phyloP scores from a whole-genome alignment of 2,113 vertebrate genomes.

The Crotalus horridus region DNA sequence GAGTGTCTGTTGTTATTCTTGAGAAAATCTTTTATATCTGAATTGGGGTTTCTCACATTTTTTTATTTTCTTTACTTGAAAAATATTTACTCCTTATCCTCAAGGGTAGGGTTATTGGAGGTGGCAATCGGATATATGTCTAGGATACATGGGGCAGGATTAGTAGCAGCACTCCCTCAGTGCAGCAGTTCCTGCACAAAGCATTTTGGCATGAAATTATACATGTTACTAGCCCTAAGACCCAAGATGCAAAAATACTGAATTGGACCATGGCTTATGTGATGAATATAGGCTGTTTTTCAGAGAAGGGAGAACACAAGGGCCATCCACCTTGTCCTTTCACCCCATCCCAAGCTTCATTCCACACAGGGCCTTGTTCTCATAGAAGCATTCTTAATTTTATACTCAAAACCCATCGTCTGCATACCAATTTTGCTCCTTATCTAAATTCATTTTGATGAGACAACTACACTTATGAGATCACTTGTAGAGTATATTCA shows the following conservation, averaged over 20 bases:
- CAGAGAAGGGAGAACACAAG: not conserved
- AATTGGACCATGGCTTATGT: not conserved
- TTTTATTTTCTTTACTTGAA: conserved; percentile 31
- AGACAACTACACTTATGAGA: not conserved
- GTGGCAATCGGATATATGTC: not conserved
- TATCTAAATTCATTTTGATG: not conserved
- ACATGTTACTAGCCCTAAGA: not conserved
- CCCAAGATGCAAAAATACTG: not conserved
- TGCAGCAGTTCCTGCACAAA: not conserved
- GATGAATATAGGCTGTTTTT: not conserved
- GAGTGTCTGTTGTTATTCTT: conserved; percentile 52
- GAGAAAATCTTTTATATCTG: conserved; percentile 60
- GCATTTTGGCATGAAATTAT: not conserved
- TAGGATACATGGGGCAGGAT: not conserved
- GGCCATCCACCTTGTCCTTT: not conserved
- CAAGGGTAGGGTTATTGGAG: not conserved
- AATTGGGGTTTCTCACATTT: conserved; percentile 24
- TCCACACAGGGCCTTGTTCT: not conserved
- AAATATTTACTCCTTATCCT: conserved; percentile 31
- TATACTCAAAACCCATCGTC: not conserved
- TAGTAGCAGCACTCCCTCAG: not conserved
- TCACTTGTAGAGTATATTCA: not conserved
- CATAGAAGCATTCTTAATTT: not conserved
- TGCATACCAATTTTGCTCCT: not conserved
- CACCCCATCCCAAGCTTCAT: not conserved